Evolutionary conservation across 1,140 invertebrate species (phyloP), one percentile per base, ranked within the genome.

Genomic region (Apis laboriosa): DNA sequence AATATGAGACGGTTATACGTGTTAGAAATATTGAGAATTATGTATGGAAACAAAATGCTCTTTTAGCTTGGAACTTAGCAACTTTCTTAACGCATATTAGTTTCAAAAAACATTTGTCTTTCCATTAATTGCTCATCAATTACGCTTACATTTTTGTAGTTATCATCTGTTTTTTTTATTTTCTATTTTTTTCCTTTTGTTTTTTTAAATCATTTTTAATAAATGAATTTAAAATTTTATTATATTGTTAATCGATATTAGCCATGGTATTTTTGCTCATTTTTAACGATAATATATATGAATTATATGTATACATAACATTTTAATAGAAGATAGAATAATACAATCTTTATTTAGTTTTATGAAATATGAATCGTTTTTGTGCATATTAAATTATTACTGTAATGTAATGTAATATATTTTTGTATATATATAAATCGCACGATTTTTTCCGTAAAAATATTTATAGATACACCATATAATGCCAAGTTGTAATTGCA

Each of bases 61-160:
- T n/a, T n/a, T 9, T 34, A 19, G 70, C 51, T 73, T 64, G 60
- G 75, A 64, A 66, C 53, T 58, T 64, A 24, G 70, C 78, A 81
- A 55, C 34, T 76, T 76, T 76, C 11, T 58, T 67, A 76, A 61
- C 43, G 55, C 43, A 24, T 60, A 64, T 19, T 67, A 51, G 21
- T 28, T 63, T 63, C 43, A 17, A 73, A 60, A 7, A 43, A 43
- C 5, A 34, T 21, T 56, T 75, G 34, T 76, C 79, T 81, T 81
- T 64, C 53, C 51, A 67, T 19, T n/a, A 67, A 81, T 53, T 81
- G 79, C 79, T 81, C 79, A 81, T 53, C 53, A 24, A 81, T 81
- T 81, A 81, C 79, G 79, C 72, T 81, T 81, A 81, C 72, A 81
- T 76, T 58, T 71, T 73, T 63, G 13, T 78, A 43, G 24, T 71